A percentile compares a stretch with the other conserved stretches of the same genome.
Evolutionary conservation across 1,140 invertebrate species (phyloP).

Genomic region (Nymphalis io): DNA sequence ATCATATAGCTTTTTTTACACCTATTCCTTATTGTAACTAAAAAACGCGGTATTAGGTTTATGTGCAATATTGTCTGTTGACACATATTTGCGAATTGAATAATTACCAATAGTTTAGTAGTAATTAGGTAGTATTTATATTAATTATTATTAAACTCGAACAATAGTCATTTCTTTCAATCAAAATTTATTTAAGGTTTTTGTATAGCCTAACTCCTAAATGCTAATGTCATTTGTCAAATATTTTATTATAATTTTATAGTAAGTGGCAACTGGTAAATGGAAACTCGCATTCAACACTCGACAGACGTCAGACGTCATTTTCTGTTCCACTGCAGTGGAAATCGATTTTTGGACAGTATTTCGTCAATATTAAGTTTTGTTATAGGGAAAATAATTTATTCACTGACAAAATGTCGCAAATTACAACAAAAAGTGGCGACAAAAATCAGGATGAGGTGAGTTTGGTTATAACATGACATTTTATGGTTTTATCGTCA

Average conservation of each 20-base stretch:
- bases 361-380: not conserved
- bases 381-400: not conserved
- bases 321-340: slow-evolving; percentile 12
- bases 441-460: slow-evolving; percentile 84
- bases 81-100: too few species aligned
- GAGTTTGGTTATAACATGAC: slow-evolving; percentile 23
- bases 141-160: too few species aligned
- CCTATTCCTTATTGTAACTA: too few species aligned
- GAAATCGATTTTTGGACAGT: slow-evolving; percentile 17
- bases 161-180: too few species aligned
- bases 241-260: not conserved
- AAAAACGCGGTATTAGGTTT: too few species aligned
- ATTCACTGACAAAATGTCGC: slow-evolving; percentile 48
- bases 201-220: too few species aligned
- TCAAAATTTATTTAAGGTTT: too few species aligned
- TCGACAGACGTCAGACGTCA: not conserved
- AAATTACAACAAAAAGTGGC: slow-evolving; percentile 74
- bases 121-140: too few species aligned
- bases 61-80: too few species aligned
- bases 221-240: slow-evolving; percentile 8
- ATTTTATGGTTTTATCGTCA: not conserved
- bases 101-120: too few species aligned
- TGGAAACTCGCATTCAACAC: not conserved
- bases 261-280: not conserved
- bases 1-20: too few species aligned